Evolutionary conservation across 2,113 vertebrate genomes (phyloP), one percentile per base, ranked within the genome.

Genomic region (Papio anubis): DNA sequence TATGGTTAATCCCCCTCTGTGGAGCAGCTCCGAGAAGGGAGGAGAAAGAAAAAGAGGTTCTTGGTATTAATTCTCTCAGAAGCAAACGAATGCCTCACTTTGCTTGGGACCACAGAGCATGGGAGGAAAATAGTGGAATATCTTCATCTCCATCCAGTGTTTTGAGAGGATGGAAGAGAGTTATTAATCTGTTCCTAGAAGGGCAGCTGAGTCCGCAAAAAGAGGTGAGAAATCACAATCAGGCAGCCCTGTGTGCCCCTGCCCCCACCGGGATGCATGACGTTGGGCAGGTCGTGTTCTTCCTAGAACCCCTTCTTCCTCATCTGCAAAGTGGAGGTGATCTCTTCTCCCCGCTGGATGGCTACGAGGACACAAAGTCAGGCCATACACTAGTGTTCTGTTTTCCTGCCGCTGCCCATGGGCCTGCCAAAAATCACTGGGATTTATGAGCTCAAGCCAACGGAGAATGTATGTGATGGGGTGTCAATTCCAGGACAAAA

Each of bases 401-500:
- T 17, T 80, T 6, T 9, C 20, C 50, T 25, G 0, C 14, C 43
- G 2, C 75, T 35, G 61, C 1, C 68, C 17, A 3, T 0, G 0
- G 35, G 78, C 68, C 8, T 55, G 30, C 20, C 38, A 2, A 8
- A 23, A 27, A 1, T 45, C 35, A 16, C n/a, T 3, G 35, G 86
- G 57, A n/a, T 10, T 43, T 17, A 35, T 50, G 64, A 66, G 82
- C 59, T 45, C 35, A 10, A 45, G 70, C 35, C 23, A 4, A 68
- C 18, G 59, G 38, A 57, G 32, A 4, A 25, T 11, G 30, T 3
- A 43, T 32, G 50, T 2, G 21, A 6, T 2, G 10, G 4, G 1
- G 5, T 10, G 0, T 6, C 0, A 0, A 13, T 27, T 4, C 48
- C 38, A 4, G 20, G 18, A 23, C 8, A 5, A 0, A 20, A 16